phyloP scores from a whole-genome alignment of 2,113 vertebrate genomes.

The Promerops cafer region DNA sequence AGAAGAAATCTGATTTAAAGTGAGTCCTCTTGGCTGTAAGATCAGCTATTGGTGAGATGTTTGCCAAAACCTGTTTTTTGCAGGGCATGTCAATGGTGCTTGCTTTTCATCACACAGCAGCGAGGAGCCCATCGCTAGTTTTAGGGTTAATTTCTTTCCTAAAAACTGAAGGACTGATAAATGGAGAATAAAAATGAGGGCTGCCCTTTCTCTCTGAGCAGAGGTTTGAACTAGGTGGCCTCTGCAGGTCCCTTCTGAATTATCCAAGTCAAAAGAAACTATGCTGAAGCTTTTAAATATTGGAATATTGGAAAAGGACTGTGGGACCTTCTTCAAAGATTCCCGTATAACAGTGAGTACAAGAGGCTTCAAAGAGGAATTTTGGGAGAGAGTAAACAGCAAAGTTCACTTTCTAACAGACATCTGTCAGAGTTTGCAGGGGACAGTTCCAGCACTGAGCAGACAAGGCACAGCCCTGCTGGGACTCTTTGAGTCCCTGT shows the following conservation, averaged over 20 bases:
- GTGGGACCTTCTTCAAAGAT: neutral
- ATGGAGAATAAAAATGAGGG: neutral
- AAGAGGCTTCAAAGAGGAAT: neutral
- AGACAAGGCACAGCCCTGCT: neutral
- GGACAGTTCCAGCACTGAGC: neutral
- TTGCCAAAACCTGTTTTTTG: conserved; percentile 23
- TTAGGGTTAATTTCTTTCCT: neutral
- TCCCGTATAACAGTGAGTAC: neutral
- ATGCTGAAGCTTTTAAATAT: neutral
- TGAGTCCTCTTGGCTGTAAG: conserved; percentile 23
- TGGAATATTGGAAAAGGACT: neutral
- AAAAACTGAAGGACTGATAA: neutral
- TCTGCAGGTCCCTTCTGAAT: neutral
- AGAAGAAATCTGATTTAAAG: conserved; percentile 42
- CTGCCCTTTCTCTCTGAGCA: neutral
- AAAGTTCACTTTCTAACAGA: neutral
- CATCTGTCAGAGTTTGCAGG: neutral
- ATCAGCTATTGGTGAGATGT: neutral
- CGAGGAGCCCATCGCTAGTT: neutral
- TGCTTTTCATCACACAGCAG: neutral
- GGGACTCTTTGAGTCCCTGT: neutral
- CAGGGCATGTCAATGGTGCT: neutral
- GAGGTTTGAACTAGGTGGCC: neutral
- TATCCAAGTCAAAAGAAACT: neutral
- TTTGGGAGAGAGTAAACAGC: neutral